Base-by-base conservation (phyloP, 2,888 invertebrate species). In the Amphipoea lucens region DNA sequence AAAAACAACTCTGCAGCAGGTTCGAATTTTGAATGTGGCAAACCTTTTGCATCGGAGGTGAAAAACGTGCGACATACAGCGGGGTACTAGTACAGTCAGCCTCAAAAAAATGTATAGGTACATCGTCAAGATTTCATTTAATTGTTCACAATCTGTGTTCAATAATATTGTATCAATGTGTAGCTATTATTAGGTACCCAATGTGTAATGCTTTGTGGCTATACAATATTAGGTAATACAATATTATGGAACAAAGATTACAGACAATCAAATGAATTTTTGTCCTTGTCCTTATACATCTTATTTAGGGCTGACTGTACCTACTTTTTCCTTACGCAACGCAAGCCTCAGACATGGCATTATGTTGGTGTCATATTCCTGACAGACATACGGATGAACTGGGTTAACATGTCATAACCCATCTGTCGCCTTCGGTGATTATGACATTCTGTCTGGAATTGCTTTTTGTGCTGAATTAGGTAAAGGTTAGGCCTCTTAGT, bases 301-400 rank as follows among this genome's bases (percentile, higher is more conserved):
- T n/a, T 23, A 12, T 40, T 40, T 20, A 12, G 11, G 40, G 9
- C 23, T 71, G 17, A 11, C 11, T 40, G 40, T 71, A 62, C 62
- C 17, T n/a, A 62, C 12, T 68, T 73, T 83, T 68, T 72, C 4
- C 57, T 69, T 68, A 51, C 68, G 62, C 29, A 79, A 78, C 57
- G 42, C 36, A 14, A 71, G 40, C 45, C 60, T 23, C 45, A 11
- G 45, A 40, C 57, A 42, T 45, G 60, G 23, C 51, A 69, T 84
- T 74, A 79, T 80, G 73, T 69, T 23, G 63, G 48, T 82, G 65
- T 84, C 82, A 82, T 9, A 60, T 65, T 65, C 3, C 62, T 48
- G 67, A 78, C 82, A 68, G 74, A 48, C 80, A 60, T 62, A 63
- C 48, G 72, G n/a, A 60, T 60, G 76, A 79, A 84, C 68, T 80